Evolutionary conservation across 2,113 vertebrate species (phyloP), one percentile per base, ranked within the genome.

Genomic region (Macroglossus sobrinus): DNA sequence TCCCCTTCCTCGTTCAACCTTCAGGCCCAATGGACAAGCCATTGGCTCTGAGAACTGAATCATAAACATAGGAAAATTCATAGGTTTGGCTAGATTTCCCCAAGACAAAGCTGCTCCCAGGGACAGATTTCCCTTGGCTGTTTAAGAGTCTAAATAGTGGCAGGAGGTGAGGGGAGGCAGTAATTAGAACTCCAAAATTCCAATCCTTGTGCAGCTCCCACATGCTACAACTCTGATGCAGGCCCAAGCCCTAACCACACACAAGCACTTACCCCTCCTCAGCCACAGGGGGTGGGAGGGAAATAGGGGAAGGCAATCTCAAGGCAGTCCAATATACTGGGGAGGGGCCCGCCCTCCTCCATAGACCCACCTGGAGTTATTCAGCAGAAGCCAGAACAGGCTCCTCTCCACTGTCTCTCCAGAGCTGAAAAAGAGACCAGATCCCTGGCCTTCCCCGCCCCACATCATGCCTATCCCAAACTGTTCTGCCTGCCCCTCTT

Each of bases 381-480:
- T 35, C 84, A 26, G 30, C 74, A 94, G 59, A 81, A 57, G 59
- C 61, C 59, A 92, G 93, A 50, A 47, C 7, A 28, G 43, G 30
- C 68, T 80, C 5, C 4, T 72, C 43, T 76, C 76, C 50, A 57
- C 16, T 79, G 7, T 12, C 38, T 55, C 35, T 33, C 53, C 47
- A 78, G 47, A 89, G 30, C 55, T 45, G 50, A 13, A 74, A 91
- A 81, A 75, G 38, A 38, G 14, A 14, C 35, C 4, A 75, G 72
- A 86, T 1, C 28, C 89, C 64, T 75, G 63, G 53, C 57, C 87
- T 71, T 82, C 63, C 63, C 63, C 5, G 10, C 38, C 45, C 55
- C 22, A 79, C 22, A 71, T 30, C 89, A 87, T 43, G 81, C 66
- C 72, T 75, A 81, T 91, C 93, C 96, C 80, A 94, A 89, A 97